phyloP scores from a whole-genome alignment of 2,797 vertebrate species.

The Gephyroberyx darwinii region DNA sequence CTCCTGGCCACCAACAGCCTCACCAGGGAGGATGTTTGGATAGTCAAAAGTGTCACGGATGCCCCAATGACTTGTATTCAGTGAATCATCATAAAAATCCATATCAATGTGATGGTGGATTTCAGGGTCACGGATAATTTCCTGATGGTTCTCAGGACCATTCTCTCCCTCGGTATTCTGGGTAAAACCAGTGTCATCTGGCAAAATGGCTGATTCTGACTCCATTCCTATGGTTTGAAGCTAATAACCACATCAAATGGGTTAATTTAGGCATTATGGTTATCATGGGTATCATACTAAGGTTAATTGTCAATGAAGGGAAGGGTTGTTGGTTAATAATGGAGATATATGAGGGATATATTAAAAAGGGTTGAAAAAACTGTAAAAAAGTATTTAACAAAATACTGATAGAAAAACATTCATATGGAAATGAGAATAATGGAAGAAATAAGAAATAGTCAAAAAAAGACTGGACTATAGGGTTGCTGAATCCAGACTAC shows the following conservation, averaged over 20 bases:
- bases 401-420: too few relatives aligned
- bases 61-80: background rate
- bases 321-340: too few relatives aligned
- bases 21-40: background rate
- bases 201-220: background rate
- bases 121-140: slow-evolving; percentile 58
- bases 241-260: slow-evolving; percentile 17
- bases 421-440: too few relatives aligned
- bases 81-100: background rate
- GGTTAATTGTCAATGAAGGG: background rate
- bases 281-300: background rate
- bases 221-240: background rate
- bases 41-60: background rate
- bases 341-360: too few relatives aligned
- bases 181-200: background rate
- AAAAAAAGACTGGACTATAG: too few relatives aligned
- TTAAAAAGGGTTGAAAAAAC: too few relatives aligned
- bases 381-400: too few relatives aligned
- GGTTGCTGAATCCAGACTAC: too few relatives aligned
- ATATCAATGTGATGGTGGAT: slow-evolving; percentile 73
- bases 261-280: background rate
- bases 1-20: background rate
- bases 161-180: background rate
- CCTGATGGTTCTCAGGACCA: background rate
- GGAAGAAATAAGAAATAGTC: too few relatives aligned